Evolutionary conservation across 2,888 invertebrate genomes (phyloP), one percentile per base, ranked within the genome.

Genomic region (Scrobipalpa costella): DNA sequence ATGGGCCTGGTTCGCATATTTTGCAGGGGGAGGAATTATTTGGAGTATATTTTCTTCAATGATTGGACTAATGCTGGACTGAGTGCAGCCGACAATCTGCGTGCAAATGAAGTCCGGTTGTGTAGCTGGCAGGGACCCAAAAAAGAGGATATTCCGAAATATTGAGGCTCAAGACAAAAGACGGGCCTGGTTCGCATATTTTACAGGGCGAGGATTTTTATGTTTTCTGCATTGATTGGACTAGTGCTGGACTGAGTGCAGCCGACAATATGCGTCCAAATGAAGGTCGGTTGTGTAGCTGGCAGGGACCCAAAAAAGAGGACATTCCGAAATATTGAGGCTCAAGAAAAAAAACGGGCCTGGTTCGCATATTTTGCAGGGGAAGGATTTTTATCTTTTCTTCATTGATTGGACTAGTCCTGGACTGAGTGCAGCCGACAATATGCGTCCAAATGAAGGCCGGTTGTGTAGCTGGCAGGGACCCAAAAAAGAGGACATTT

Each of bases 41-140:
- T 27, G 27, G 27, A 27, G 27, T 2, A 27, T 3, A 27, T 27
- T 27, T 27, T 5, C n/a, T n/a, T 27, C 5, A 5, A 3, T 27
- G 27, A 27, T 27, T 27, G 27, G 27, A 27, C 27, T 27, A 27
- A 0, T 5, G 1, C 44, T 44, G 44, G 40, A 15, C 44, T 44
- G 44, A 15, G 44, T 15, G 6, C n/a, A 44, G 44, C 74, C 70
- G 70, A 78, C 78, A 73, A 77, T 75, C 69, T 69, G 66, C 71
- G 74, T 70, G 75, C 76, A 79, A 84, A 84, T 84, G 81, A 81
- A 79, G 80, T 78, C 73, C 78, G 77, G 72, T 76, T 82, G 78
- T 77, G 73, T 74, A 74, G 73, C 72, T 84, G 85, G 84, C 81
- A 68, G 68, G 66, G 65, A 64, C 78, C 83, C 84, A 83, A 77